These are phyloP conservation scores for Nymphalis polychloros DNA, from an alignment of 2,888 invertebrate species.

Conservation along the genomic window DNA sequence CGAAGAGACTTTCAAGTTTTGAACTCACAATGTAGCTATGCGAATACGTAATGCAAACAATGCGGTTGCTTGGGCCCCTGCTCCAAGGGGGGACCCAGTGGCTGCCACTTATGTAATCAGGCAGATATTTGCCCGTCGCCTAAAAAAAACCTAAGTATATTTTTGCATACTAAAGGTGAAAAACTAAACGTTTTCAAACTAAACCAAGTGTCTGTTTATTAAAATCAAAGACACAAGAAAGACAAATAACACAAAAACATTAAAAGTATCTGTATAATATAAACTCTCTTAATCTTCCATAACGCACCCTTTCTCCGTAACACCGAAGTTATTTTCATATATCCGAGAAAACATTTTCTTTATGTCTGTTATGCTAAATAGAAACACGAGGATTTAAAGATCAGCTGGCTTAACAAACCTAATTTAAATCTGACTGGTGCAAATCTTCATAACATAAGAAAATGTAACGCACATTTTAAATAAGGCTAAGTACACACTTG, in stretches of 20 bases:
- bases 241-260: not conserved
- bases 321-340: conserved; percentile 13
- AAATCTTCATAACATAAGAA: conserved; percentile 15
- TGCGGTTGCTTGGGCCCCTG: no score
- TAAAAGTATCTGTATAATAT: not conserved
- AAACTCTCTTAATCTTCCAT: conserved; percentile 4
- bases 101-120: no score
- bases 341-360: conserved; percentile 17
- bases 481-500: not conserved
- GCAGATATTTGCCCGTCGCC: no score
- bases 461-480: conserved; percentile 2
- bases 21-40: no score
- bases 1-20: no score
- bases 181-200: no score
- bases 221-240: not conserved
- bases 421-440: conserved; percentile 20
- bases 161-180: no score
- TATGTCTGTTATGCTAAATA: conserved; percentile 12
- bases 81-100: no score
- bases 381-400: conserved; percentile 22
- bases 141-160: no score
- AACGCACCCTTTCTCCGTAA: not conserved
- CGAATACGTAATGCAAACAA: no score
- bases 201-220: not conserved
- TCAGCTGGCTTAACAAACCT: conserved; percentile 24